These are phyloP conservation scores for Beris morrisii DNA, from an alignment of 2,888 invertebrate species.

Conservation along the genomic window DNA sequence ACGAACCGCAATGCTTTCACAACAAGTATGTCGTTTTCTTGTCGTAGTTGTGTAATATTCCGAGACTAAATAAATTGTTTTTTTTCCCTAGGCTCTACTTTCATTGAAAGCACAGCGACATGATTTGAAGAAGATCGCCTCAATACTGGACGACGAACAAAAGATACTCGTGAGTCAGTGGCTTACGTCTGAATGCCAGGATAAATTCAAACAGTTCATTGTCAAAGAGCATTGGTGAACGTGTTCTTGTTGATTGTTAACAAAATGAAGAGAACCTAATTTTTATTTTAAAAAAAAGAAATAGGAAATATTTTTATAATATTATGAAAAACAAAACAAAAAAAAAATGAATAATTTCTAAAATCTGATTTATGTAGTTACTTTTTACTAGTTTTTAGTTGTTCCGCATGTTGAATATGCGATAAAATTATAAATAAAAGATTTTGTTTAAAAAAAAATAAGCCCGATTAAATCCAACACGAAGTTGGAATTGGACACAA, in stretches of 20 bases:
- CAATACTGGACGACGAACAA: constrained; percentile 50
- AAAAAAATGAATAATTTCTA: background rate
- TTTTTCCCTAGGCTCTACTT: constrained; percentile 47
- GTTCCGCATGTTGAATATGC: constrained; percentile 17
- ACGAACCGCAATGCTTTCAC: constrained; percentile 72
- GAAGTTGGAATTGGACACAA: too few species aligned
- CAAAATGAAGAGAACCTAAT: background rate
- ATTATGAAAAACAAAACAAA: background rate
- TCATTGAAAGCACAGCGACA: constrained; percentile 44
- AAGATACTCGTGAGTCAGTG: constrained; percentile 51
- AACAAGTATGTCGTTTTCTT: constrained; percentile 62
- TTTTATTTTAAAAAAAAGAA: background rate
- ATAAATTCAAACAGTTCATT: constrained; percentile 50
- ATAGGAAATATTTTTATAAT: constrained; percentile 1
- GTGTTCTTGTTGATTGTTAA: background rate
- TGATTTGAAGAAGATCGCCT: constrained; percentile 42
- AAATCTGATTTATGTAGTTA: background rate
- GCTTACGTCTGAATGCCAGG: constrained; percentile 49
- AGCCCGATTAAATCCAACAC: too few species aligned
- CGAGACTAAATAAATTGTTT: background rate
- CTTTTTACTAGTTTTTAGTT: background rate
- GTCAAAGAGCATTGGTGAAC: constrained; percentile 44
- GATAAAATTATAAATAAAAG: background rate
- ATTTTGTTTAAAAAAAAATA: too few species aligned
- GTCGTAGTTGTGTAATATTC: background rate